Conservation (phyloP, 2,888 invertebrate species). For the Liopterus haemorrhoidalis region DNA sequence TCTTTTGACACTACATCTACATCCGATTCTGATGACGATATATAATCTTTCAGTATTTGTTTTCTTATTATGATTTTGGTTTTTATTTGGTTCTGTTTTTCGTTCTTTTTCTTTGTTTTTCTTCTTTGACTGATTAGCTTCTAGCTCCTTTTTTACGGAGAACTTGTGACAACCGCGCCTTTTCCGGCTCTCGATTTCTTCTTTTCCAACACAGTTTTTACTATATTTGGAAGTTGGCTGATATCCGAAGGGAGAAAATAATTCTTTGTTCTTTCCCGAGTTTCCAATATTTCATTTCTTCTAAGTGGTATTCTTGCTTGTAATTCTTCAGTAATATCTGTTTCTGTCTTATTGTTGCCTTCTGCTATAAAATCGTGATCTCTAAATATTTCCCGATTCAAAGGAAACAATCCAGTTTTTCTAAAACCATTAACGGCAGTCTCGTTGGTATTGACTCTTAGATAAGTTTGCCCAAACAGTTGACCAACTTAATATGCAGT, state of each 20-base stretch:
- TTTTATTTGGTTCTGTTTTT: slow-evolving; percentile 4
- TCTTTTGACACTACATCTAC: slow-evolving; percentile 5
- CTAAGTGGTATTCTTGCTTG: not conserved
- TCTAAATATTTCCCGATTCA: slow-evolving; percentile 23
- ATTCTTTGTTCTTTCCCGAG: slow-evolving; percentile 3
- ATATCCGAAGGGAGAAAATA: slow-evolving; percentile 8
- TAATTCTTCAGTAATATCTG: not conserved
- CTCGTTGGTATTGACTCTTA: slow-evolving; percentile 25
- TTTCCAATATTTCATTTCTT: slow-evolving; percentile 4
- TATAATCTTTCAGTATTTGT: not conserved
- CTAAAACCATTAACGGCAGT: slow-evolving; percentile 28
- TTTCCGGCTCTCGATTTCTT: slow-evolving; percentile 13
- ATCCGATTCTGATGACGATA: slow-evolving; percentile 3
- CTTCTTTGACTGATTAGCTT: slow-evolving; percentile 9
- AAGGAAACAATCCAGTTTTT: slow-evolving; percentile 28
- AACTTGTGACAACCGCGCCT: slow-evolving; percentile 14
- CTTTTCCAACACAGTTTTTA: slow-evolving; percentile 10
- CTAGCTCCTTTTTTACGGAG: slow-evolving; percentile 11
- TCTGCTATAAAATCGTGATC: slow-evolving; percentile 27
- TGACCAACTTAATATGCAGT: slow-evolving; percentile 31
- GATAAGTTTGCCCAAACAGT: slow-evolving; percentile 32
- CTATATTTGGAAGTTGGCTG: slow-evolving; percentile 6
- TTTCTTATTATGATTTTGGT: slow-evolving; percentile 2
- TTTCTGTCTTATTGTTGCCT: slow-evolving; percentile 2
- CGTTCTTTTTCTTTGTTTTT: not conserved